These are phyloP conservation scores for Dendrocincla tyrannina DNA, from an alignment of 2,797 vertebrate species.

Conservation along the genomic window DNA sequence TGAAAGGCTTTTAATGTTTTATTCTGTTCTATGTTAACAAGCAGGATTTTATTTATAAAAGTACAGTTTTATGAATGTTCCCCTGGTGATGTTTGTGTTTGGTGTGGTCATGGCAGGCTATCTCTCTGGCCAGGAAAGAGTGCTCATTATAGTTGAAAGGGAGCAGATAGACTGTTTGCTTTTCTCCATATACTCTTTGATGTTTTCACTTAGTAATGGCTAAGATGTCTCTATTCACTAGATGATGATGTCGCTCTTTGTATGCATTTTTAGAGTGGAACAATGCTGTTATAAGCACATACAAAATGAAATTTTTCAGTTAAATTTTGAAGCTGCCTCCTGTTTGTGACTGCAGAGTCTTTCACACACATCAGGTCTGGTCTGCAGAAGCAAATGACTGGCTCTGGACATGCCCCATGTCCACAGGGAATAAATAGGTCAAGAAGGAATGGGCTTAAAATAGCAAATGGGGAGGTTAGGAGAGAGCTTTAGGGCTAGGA, in stretches of 20 bases:
- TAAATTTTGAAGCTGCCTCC: not conserved
- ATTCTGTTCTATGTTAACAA: not conserved
- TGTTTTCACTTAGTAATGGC: not conserved
- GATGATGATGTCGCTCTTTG: not conserved
- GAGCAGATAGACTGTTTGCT: not conserved
- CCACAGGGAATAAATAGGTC: not conserved
- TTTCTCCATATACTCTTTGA: not conserved
- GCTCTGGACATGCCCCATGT: not conserved
- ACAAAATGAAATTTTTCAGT: not conserved
- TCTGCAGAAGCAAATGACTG: not conserved
- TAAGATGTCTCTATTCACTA: not conserved
- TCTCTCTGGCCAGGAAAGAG: not conserved
- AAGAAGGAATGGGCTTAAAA: not conserved
- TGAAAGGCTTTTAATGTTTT: not conserved
- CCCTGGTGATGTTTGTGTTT: not conserved
- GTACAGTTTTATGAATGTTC: not conserved
- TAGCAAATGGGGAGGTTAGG: fast-evolving
- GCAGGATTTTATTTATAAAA: not conserved
- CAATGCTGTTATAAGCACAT: not conserved
- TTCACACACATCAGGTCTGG: not conserved
- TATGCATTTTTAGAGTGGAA: not conserved
- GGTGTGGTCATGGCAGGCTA: not conserved
- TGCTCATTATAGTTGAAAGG: not conserved
- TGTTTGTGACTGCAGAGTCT: not conserved
- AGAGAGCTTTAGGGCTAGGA: not conserved